Evolutionary conservation across 2,888 invertebrate species (phyloP).

Genomic region (Isoperla grammatica): DNA sequence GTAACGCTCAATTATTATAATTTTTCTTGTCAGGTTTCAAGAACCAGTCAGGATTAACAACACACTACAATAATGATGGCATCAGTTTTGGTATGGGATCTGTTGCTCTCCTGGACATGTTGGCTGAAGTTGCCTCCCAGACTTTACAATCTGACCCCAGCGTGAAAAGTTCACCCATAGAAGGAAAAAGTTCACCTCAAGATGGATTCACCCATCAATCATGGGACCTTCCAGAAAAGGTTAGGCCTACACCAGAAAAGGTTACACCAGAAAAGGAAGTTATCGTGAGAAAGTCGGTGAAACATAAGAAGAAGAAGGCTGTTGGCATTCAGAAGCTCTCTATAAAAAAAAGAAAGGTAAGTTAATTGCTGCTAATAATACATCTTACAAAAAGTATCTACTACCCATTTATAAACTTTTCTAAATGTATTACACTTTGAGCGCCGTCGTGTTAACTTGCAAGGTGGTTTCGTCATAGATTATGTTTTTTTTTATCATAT

Average conservation of each 20-base stretch:
- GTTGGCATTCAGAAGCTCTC: no score
- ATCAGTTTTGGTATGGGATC: conserved; percentile 33
- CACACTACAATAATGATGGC: conserved; percentile 7
- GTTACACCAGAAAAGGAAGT: not conserved
- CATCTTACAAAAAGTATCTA: no score
- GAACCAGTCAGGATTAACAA: conserved; percentile 1
- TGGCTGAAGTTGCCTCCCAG: conserved; percentile 53
- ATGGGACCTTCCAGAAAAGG: no score
- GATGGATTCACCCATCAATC: conserved; percentile 23
- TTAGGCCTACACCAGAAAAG: no score
- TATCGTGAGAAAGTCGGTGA: conserved; percentile 6
- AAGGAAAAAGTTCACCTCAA: conserved; percentile 24
- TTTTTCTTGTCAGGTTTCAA: not conserved
- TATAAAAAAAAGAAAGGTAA: no score
- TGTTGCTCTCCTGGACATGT: conserved; percentile 45
- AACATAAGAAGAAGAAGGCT: conserved; percentile 10
- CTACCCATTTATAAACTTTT: no score
- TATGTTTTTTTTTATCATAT: no score
- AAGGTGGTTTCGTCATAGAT: no score
- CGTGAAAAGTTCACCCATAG: conserved; percentile 33
- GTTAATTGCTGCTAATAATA: no score
- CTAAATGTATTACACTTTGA: no score
- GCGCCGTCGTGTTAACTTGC: no score
- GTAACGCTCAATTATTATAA: no score
- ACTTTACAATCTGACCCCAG: conserved; percentile 42